These are phyloP conservation scores for Tetranychus piercei DNA, from an alignment of 2,888 invertebrate genomes.

Conservation along the genomic window DNA sequence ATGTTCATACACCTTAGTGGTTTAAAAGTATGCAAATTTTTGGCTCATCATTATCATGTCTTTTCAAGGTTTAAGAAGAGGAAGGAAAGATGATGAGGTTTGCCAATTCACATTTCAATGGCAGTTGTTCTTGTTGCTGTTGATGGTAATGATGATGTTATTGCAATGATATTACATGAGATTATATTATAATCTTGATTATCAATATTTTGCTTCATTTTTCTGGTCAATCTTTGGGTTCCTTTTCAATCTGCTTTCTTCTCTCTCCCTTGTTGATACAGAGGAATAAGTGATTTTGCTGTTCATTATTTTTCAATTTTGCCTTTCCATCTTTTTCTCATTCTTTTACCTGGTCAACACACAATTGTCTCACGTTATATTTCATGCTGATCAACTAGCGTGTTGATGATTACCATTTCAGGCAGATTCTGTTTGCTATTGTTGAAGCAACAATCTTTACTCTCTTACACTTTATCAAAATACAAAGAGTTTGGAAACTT, in stretches of 20 bases:
- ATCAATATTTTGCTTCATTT: background rate
- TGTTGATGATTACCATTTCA: background rate
- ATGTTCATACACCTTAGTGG: background rate
- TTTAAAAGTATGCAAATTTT: background rate
- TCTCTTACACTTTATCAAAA: background rate
- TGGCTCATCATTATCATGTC: background rate
- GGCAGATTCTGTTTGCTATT: background rate
- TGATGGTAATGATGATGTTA: background rate
- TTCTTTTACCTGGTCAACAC: background rate
- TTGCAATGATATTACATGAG: background rate
- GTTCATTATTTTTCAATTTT: background rate
- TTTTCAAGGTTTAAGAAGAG: background rate
- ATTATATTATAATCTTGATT: background rate
- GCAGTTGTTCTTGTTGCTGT: background rate
- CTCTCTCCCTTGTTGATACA: background rate
- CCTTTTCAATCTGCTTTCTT: background rate
- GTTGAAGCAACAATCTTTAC: background rate
- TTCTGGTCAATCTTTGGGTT: background rate
- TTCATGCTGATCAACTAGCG: background rate
- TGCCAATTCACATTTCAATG: too few relatives aligned
- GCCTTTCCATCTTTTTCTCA: background rate
- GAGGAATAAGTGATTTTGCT: background rate
- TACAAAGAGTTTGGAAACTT: background rate
- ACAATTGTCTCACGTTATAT: background rate
- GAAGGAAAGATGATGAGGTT: too few relatives aligned